Evolutionary conservation across 2,113 vertebrate species (phyloP).

Genomic region (Cheirogaleus medius): DNA sequence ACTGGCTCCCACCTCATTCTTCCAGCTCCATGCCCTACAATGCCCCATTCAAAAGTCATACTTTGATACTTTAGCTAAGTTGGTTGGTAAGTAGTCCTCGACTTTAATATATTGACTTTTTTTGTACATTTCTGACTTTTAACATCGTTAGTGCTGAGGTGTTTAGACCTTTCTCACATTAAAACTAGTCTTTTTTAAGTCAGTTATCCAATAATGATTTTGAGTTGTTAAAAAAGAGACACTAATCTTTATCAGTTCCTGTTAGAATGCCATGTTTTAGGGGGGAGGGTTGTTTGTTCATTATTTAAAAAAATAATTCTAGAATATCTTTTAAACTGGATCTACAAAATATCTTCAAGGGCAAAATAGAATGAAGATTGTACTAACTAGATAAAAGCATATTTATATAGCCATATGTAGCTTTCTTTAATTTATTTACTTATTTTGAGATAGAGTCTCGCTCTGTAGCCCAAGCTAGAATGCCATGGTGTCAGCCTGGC

Average conservation of each 20-base stretch:
- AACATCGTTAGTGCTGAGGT: neutral
- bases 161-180: neutral
- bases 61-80: neutral
- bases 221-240: neutral
- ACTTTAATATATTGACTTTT: neutral
- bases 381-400: neutral
- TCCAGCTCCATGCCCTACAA: neutral
- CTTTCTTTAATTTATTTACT: neutral
- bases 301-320: neutral
- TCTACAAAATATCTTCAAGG: constrained; percentile 16
- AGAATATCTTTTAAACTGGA: neutral
- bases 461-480: too few species aligned
- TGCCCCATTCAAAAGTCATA: neutral
- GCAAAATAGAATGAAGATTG: neutral
- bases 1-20: neutral
- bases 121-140: neutral
- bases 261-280: neutral
- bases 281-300: neutral
- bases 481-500: too few species aligned
- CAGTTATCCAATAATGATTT: neutral
- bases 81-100: neutral
- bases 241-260: neutral
- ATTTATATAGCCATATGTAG: neutral
- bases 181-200: neutral
- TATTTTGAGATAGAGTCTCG: too few species aligned